Base-by-base conservation (phyloP, 2,888 invertebrate genomes). In the Dioctria rufipes region DNA sequence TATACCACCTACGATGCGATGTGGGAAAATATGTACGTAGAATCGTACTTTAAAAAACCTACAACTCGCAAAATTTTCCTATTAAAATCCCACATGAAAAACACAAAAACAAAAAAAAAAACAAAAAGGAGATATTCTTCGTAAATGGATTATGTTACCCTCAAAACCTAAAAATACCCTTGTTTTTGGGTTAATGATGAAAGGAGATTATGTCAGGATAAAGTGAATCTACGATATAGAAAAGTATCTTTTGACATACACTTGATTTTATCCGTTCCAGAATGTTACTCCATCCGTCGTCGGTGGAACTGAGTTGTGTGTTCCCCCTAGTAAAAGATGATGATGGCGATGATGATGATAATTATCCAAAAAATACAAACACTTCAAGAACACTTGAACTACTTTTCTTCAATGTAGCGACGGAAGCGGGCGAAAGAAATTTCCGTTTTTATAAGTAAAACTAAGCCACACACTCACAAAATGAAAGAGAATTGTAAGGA, bases 321-420 rank as follows among this genome's bases (percentile, higher is more conserved):
- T 6, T n/a, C 42, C 11, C 46, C 69, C 49, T 6, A 11, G 49
- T n/a, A 4, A 25, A 63, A 63, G 11, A 43, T 46, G 46, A 4
- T 51, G 51, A 37, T 61, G 49, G 13, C 11, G 43, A 43, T 11
- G 11, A 51, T 25, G 49, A 39, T 4, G 73, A 11, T 58, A 73
- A 58, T 58, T 73, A 73, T 73, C 73, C 73, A 51, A 73, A 73
- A 73, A 73, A 69, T n/a, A 54, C 54, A 54, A 54, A 54, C 73
- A 73, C 73, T 25, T 25, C 25, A 43, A n/a, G 73, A 58, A 73
- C 73, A 11, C 54, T 54, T 54, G 11, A 58, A 73, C 58, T 42
- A 60, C 73, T 58, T 25, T 25, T 2, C 61, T 40, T 13, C 25
- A 25, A 25, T 25, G 25, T 25, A 25, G 25, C 25, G 25, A 25